Conservation (phyloP, 2,888 invertebrate genomes). For the Lithophane ornitopus region DNA sequence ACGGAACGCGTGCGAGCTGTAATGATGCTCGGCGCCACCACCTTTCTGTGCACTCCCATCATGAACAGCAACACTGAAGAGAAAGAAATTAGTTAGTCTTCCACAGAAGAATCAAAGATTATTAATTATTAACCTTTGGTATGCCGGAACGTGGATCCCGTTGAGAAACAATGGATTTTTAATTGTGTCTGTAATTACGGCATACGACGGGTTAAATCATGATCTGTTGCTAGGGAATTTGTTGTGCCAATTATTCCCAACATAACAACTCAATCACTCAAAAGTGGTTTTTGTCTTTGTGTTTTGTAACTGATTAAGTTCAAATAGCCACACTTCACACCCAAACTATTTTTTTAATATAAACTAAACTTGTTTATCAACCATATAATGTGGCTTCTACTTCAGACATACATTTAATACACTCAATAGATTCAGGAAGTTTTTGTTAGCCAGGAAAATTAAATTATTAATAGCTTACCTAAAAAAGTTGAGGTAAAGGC, state of each 20-base stretch:
- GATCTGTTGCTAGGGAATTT: background rate
- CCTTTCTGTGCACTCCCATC: conserved; percentile 98
- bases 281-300: background rate
- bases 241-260: background rate
- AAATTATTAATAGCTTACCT: conserved; percentile 88
- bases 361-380: background rate
- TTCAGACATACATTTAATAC: background rate
- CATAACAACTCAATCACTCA: background rate
- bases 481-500: conserved; percentile 96
- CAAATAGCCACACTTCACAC: background rate
- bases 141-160: too few relatives aligned
- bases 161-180: too few relatives aligned
- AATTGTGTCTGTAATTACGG: too few relatives aligned
- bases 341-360: background rate
- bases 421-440: background rate
- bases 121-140: too few relatives aligned
- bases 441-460: background rate
- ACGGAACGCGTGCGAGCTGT: conserved; percentile 97
- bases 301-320: background rate
- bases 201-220: too few relatives aligned
- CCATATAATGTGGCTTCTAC: too few relatives aligned
- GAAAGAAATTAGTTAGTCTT: background rate
- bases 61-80: conserved; percentile 95
- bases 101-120: background rate
- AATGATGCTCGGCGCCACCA: conserved; percentile 98